These are phyloP conservation scores for Drosophila ironensis DNA, from an alignment of 1,140 invertebrate species.

Conservation along the genomic window DNA sequence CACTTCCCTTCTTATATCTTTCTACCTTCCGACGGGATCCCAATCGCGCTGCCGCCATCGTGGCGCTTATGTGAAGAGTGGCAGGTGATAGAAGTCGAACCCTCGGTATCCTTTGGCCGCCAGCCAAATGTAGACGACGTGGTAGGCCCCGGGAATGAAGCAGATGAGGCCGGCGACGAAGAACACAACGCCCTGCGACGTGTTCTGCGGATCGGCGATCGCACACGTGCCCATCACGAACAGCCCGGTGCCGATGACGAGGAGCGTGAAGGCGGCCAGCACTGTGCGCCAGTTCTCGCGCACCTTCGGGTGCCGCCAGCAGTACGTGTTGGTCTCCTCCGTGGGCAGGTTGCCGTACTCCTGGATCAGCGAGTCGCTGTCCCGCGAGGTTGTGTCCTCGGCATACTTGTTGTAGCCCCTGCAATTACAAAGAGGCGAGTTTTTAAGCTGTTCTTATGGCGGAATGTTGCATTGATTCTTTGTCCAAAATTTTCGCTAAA, in stretches of 20 bases:
- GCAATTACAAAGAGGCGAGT: neutral
- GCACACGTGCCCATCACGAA: slow-evolving; percentile 89
- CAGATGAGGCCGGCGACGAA: slow-evolving; percentile 90
- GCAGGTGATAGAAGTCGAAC: slow-evolving; percentile 92
- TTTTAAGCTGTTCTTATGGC: too few relatives aligned
- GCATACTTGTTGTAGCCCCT: slow-evolving; percentile 87
- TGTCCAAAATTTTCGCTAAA: too few relatives aligned
- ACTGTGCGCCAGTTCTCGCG: slow-evolving; percentile 93
- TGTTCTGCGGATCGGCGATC: slow-evolving; percentile 86
- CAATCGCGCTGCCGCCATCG: slow-evolving; percentile 15
- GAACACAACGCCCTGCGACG: slow-evolving; percentile 90
- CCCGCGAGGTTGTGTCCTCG: slow-evolving; percentile 87
- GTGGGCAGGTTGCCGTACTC: slow-evolving; percentile 86
- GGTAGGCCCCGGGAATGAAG: slow-evolving; percentile 91
- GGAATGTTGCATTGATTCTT: too few relatives aligned
- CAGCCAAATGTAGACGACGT: slow-evolving; percentile 91
- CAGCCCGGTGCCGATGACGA: slow-evolving; percentile 89
- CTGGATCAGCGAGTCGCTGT: slow-evolving; percentile 91
- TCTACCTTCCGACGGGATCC: neutral
- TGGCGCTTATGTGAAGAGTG: slow-evolving; percentile 87
- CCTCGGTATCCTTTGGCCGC: slow-evolving; percentile 90
- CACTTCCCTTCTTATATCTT: neutral
- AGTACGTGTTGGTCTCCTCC: slow-evolving; percentile 85
- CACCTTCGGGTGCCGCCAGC: slow-evolving; percentile 92
- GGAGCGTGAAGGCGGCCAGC: slow-evolving; percentile 88